A percentile compares a stretch with the other conserved stretches of the same genome.
phyloP scores from a whole-genome alignment of 2,797 vertebrate genomes.

The Melanotaenia boesemani region DNA sequence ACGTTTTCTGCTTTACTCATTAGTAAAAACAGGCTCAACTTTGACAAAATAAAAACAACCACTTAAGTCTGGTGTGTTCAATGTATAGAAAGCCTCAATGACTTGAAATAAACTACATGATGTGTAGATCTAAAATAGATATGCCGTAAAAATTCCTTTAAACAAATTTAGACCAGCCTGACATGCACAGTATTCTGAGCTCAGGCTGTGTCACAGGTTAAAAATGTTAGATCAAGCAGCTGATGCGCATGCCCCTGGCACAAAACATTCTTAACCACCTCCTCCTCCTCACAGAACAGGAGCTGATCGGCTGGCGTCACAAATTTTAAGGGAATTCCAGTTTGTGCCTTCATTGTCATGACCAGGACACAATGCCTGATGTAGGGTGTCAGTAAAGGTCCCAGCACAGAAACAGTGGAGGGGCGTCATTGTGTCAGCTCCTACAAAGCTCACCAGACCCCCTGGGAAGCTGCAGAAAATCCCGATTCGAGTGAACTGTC shows the following conservation, averaged over 20 bases:
- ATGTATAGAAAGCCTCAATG: neutral
- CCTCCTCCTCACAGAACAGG: constrained; percentile 55
- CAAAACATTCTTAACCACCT: constrained; percentile 1
- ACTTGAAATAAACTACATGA: neutral
- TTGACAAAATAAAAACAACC: neutral
- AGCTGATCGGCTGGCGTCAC: constrained; percentile 55
- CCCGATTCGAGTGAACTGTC: constrained; percentile 66
- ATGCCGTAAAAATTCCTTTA: neutral
- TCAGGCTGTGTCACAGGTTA: constrained; percentile 1
- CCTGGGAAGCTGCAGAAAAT: constrained; percentile 71
- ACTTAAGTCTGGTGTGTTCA: neutral
- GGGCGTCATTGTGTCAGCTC: constrained; percentile 71
- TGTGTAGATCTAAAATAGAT: constrained; percentile 15
- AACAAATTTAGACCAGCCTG: constrained; percentile 15
- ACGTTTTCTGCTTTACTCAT: neutral
- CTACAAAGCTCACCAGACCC: constrained; percentile 73
- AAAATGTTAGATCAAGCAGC: constrained; percentile 23
- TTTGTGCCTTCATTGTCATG: constrained; percentile 76
- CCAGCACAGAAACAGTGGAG: constrained; percentile 72
- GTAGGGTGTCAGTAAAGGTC: constrained; percentile 60
- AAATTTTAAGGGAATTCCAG: constrained; percentile 66
- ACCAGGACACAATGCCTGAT: constrained; percentile 70
- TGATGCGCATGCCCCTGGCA: neutral
- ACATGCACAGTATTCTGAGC: neutral
- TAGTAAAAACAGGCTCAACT: neutral